Evolutionary conservation across 2,888 invertebrate species (phyloP), one percentile per base, ranked within the genome.

Genomic region (Diplolepis rosae): DNA sequence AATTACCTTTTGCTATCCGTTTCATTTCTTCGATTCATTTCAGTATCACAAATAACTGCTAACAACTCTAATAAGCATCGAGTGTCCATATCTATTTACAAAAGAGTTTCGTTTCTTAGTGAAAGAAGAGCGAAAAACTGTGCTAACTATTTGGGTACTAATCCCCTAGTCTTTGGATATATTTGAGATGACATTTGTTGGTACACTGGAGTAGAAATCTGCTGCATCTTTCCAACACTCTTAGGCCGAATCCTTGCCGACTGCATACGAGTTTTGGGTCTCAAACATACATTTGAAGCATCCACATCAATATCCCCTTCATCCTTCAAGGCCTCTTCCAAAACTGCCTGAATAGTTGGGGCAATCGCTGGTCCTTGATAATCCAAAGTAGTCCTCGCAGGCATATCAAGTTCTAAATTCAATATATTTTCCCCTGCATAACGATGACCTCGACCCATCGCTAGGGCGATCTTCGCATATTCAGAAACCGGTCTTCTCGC

Each of bases 341-440:
- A 83, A 15, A 87, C 88, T 1, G 88, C 94, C 84, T 93, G 93
- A 72, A 94, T 92, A 70, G 92, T 92, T 0, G 94, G 94, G n/a
- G 94, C 93, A 61, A 94, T 92, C 0, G 90, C 89, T 0, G 94
- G 94, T 50, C 92, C 92, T 76, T 92, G 92, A 89, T 95, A 95
- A 82, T 93, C 92, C 80, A 94, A 90, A 0, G 95, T 95, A 70
- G 95, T 95, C 83, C 94, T 88, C 66, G 93, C 92, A 48, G 95
- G 94, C 91, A 94, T 92, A 83, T 95, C 94, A 77, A 96, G 90
- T 82, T 93, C 92, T 78, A 96, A 90, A 82, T 93, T 92, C 77
- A 96, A 89, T 74, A 96, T 92, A 89, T 95, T 94, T 87, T 95
- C 95, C 51, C 90, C 89, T 72, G 91, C 90, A 69, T 89, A 90